Evolutionary conservation across 2,797 vertebrate genomes (phyloP).

Genomic region (Enteromius mattozi): DNA sequence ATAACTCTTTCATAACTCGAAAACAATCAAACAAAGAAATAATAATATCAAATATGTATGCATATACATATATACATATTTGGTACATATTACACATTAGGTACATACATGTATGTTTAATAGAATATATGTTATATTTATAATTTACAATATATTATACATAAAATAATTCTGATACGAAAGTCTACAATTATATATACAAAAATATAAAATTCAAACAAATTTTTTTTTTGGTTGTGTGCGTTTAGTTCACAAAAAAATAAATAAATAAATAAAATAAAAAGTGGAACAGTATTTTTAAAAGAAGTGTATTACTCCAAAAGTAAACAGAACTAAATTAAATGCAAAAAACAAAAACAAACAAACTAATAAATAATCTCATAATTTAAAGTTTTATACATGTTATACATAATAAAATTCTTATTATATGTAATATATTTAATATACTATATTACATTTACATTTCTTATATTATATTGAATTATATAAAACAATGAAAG

Average conservation of each 20-base stretch:
- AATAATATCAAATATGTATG: neutral
- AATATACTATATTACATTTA: neutral
- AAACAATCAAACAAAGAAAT: neutral
- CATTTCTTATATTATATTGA: neutral
- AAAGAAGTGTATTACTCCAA: neutral
- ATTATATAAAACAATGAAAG: neutral
- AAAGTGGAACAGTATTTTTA: neutral
- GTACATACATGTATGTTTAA: too few species aligned
- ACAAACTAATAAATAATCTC: neutral
- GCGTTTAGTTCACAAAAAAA: neutral
- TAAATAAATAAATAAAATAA: neutral
- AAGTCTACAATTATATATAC: too few species aligned
- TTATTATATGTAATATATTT: neutral
- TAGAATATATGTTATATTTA: too few species aligned
- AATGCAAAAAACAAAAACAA: neutral
- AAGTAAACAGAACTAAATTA: neutral
- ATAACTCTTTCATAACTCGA: neutral
- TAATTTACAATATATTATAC: too few species aligned
- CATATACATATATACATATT: too few species aligned
- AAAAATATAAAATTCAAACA: too few species aligned
- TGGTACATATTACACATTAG: too few species aligned
- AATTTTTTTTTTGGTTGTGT: too few species aligned
- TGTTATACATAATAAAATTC: neutral
- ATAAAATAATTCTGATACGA: too few species aligned
- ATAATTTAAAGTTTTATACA: too few species aligned